Evolutionary conservation across 2,113 vertebrate genomes (phyloP).

Genomic region (Narcine bancroftii): DNA sequence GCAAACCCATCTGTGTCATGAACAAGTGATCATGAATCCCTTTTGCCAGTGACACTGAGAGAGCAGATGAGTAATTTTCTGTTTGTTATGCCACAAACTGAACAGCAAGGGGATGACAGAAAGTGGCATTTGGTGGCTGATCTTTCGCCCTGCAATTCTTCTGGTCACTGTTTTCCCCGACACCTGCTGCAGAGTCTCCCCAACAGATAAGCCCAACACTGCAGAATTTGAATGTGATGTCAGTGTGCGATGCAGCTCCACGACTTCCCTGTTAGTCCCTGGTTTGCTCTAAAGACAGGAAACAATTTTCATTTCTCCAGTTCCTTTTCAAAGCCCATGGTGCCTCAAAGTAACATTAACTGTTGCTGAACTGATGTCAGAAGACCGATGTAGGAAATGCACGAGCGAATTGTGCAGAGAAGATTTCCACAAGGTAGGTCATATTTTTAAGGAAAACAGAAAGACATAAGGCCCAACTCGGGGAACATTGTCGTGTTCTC

Average conservation of each 20-base stretch:
- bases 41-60: background rate
- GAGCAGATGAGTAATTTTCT: background rate
- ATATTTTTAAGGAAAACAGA: too few relatives aligned
- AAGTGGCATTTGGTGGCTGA: background rate
- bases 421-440: too few relatives aligned
- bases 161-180: background rate
- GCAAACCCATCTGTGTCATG: background rate
- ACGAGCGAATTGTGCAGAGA: too few relatives aligned
- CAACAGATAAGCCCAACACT: background rate
- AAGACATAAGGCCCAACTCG: too few relatives aligned
- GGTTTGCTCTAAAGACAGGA: background rate
- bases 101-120: background rate
- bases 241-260: background rate
- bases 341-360: background rate
- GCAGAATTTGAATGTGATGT: background rate
- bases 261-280: too few relatives aligned
- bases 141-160: background rate
- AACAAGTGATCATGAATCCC: background rate
- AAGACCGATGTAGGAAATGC: too few relatives aligned
- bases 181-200: background rate
- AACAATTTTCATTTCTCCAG: background rate
- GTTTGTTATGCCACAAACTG: background rate
- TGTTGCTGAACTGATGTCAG: too few relatives aligned
- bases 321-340: background rate
- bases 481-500: too few relatives aligned